A percentile compares a stretch with the other conserved stretches of the same genome.
These are phyloP conservation scores for Amphimedon queenslandica DNA, from an alignment of 37 sponge, comb jelly and placozoan genomes.

Conservation along the genomic window DNA sequence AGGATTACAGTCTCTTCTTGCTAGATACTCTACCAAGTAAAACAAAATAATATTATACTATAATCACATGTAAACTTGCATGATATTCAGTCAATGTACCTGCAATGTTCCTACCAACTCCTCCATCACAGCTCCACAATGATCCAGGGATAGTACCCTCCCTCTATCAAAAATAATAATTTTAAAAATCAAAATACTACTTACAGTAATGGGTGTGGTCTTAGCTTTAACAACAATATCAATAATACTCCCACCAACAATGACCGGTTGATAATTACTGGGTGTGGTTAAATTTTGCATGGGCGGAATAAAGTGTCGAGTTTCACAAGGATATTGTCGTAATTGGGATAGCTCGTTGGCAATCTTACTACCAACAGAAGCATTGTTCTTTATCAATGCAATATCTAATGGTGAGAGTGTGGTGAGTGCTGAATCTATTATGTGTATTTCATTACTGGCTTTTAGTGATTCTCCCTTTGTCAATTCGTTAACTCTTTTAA, in stretches of 20 bases:
- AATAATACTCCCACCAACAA: conserved; percentile 72
- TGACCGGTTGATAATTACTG: conserved; percentile 32
- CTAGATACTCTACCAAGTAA: conserved; percentile 81
- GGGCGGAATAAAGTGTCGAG: too few relatives aligned
- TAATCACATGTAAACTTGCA: neutral
- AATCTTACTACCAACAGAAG: conserved; percentile 73
- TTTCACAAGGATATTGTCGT: neutral
- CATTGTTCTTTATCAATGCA: conserved; percentile 88
- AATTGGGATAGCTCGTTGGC: conserved; percentile 59
- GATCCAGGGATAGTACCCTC: conserved; percentile 70
- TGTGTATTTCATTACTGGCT: conserved; percentile 66
- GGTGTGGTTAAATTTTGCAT: too few relatives aligned
- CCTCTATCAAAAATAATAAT: conserved; percentile 1
- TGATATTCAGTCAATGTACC: neutral
- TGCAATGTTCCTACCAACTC: conserved; percentile 74
- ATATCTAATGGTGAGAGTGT: conserved; percentile 48
- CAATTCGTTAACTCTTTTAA: conserved; percentile 72
- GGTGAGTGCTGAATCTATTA: neutral
- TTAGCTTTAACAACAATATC: conserved; percentile 54
- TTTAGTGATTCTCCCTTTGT: conserved; percentile 74
- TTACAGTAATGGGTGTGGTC: conserved; percentile 11
- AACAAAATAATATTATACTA: conserved; percentile 20
- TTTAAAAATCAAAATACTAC: neutral
- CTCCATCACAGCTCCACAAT: conserved; percentile 59
- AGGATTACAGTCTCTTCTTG: conserved; percentile 51